phyloP scores from a whole-genome alignment of 2,888 invertebrate genomes.

The Nematopogon swammerdamellus region DNA sequence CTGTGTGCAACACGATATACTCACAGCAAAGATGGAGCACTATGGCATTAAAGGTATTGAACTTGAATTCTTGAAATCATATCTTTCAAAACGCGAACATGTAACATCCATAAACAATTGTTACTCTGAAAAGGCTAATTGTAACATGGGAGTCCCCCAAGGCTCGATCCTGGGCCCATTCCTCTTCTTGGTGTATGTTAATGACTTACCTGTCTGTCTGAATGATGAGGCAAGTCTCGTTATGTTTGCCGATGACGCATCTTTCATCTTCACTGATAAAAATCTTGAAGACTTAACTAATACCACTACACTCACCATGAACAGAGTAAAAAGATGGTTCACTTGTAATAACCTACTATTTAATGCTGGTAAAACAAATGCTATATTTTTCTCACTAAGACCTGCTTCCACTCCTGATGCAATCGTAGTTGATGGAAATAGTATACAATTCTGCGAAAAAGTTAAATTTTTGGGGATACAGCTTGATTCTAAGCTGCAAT shows the following conservation, averaged over 20 bases:
- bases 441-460: too few relatives aligned
- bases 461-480: too few relatives aligned
- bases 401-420: too few relatives aligned
- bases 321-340: too few relatives aligned
- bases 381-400: too few relatives aligned
- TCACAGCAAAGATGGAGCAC: slow-evolving; percentile 4
- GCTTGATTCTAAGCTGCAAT: too few relatives aligned
- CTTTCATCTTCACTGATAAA: background rate
- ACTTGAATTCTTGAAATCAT: slow-evolving; percentile 1
- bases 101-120: too few relatives aligned
- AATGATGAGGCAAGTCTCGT: background rate
- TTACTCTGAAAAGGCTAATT: too few relatives aligned
- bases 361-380: too few relatives aligned
- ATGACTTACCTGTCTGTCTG: slow-evolving; percentile 1
- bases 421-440: too few relatives aligned
- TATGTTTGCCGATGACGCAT: slow-evolving; percentile 1
- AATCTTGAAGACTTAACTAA: background rate
- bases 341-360: too few relatives aligned
- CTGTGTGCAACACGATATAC: slow-evolving; percentile 5
- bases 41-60: slow-evolving; percentile 2
- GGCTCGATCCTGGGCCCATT: background rate
- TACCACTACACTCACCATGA: too few relatives aligned
- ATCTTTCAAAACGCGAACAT: background rate
- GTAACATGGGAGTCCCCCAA: background rate
- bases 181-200: slow-evolving; percentile 1